Evolutionary conservation across 2,888 invertebrate species (phyloP).

Genomic region (Eristalis arbustorum): DNA sequence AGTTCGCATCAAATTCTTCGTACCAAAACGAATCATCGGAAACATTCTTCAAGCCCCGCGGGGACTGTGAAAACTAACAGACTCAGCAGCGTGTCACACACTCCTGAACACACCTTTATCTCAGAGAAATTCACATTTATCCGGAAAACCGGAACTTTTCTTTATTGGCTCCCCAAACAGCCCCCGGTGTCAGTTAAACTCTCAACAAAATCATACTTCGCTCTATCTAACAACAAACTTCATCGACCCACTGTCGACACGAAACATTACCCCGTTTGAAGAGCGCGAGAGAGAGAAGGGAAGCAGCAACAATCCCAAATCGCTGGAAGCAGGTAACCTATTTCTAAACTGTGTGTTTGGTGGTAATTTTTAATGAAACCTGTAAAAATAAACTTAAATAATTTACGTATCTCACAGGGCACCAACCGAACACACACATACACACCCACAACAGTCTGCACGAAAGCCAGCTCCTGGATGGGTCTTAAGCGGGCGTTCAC

Average conservation of each 20-base stretch:
- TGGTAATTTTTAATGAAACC: constrained; percentile 57
- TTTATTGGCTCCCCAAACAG: not conserved
- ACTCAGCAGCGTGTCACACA: not conserved
- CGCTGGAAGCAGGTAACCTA: constrained; percentile 56
- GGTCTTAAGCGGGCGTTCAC: constrained; percentile 8
- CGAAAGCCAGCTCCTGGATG: not conserved
- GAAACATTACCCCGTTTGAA: not conserved
- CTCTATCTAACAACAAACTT: constrained; percentile 18
- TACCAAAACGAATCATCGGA: too few relatives aligned
- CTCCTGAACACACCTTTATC: not conserved
- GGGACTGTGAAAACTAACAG: not conserved
- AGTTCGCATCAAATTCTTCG: not conserved
- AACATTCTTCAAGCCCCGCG: not conserved
- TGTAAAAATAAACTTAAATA: constrained; percentile 56
- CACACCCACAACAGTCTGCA: constrained; percentile 1
- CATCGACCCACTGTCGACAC: constrained; percentile 17
- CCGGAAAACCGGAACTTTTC: not conserved
- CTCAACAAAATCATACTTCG: constrained; percentile 5
- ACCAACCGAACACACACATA: not conserved
- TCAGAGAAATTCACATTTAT: not conserved
- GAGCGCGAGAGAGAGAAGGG: not conserved
- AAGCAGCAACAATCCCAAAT: constrained; percentile 35
- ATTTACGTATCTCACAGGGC: constrained; percentile 47
- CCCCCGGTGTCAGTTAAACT: constrained; percentile 1
- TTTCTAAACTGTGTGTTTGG: constrained; percentile 50